Conservation (phyloP, 2,797 vertebrate species). For the Mus spretus region DNA sequence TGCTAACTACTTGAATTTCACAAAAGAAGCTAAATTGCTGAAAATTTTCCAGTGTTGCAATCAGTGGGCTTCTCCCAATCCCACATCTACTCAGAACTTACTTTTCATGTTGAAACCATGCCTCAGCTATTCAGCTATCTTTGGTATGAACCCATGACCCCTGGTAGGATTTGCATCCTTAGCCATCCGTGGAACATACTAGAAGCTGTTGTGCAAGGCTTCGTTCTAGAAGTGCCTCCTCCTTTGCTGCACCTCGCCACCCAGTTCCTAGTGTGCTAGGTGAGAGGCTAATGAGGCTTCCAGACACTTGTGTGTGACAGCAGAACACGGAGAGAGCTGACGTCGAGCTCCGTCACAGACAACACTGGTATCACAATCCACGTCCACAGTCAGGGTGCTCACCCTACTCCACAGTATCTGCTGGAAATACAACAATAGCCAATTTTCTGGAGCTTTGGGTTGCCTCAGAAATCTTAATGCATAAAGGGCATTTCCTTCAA, state of each 20-base stretch:
- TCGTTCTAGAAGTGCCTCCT: background rate
- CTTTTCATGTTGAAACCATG: background rate
- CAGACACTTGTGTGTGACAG: background rate
- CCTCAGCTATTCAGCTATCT: background rate
- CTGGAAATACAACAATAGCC: background rate
- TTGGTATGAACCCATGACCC: background rate
- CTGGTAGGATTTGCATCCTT: background rate
- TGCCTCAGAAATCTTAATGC: background rate
- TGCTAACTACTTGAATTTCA: background rate
- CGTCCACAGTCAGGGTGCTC: background rate
- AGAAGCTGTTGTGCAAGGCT: background rate
- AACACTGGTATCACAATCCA: background rate
- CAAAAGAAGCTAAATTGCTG: background rate
- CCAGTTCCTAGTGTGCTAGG: background rate
- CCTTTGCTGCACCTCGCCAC: background rate
- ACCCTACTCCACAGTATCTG: background rate
- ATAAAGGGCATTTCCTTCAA: background rate
- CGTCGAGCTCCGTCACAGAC: rapidly evolving
- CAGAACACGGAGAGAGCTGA: background rate
- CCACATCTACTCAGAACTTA: background rate
- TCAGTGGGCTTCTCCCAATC: background rate
- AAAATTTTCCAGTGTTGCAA: conserved; percentile 18
- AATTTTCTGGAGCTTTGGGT: background rate
- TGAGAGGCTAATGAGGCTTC: background rate
- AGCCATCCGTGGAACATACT: background rate